Conservation (phyloP, 2,888 invertebrate species). For the Alentia gelatinosa region DNA sequence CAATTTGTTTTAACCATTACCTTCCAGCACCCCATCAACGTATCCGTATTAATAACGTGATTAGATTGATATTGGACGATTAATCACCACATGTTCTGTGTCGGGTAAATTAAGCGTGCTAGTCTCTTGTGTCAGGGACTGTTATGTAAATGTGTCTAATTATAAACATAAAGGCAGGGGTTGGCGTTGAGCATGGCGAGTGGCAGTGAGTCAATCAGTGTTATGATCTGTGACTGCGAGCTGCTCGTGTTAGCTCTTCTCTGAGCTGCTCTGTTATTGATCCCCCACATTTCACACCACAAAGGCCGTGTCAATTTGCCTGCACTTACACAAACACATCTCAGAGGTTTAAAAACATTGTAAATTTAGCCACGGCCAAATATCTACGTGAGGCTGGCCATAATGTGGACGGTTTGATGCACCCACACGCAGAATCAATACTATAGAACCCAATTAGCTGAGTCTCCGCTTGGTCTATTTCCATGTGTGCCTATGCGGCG, state of each 20-base stretch:
- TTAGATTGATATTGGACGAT: neutral
- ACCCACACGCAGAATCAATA: neutral
- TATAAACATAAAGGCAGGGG: neutral
- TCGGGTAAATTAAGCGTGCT: neutral
- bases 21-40: neutral
- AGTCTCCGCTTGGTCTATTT: neutral
- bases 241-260: neutral
- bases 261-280: slow-evolving; percentile 1
- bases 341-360: neutral
- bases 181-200: neutral
- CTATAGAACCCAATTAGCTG: neutral
- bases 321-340: slow-evolving; percentile 17
- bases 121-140: neutral
- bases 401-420: neutral
- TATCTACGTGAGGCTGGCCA: neutral
- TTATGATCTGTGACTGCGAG: slow-evolving; percentile 10
- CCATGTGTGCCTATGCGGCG: neutral
- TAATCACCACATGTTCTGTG: neutral
- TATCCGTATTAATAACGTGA: neutral
- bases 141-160: slow-evolving; percentile 31
- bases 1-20: too few relatives aligned
- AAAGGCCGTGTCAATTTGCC: slow-evolving; percentile 40
- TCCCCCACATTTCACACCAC: slow-evolving; percentile 31
- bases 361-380: neutral
- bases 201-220: slow-evolving; percentile 20